Conservation (phyloP, 2,797 vertebrate species). For the Sebastolobus altivelis region DNA sequence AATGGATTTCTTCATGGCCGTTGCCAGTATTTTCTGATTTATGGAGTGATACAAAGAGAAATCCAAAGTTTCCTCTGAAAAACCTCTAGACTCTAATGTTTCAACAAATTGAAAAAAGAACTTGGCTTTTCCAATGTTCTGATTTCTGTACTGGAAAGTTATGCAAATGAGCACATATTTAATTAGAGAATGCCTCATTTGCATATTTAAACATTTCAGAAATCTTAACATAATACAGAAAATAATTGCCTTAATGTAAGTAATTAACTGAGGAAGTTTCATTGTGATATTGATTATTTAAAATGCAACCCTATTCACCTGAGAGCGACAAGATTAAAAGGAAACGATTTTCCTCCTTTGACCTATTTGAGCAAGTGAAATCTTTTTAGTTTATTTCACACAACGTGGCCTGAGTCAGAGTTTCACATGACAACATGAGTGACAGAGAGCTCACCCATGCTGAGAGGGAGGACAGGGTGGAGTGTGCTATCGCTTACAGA, state of each 20-base stretch:
- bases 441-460: conserved; percentile 19
- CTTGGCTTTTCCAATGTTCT: no score
- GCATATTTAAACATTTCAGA: no score
- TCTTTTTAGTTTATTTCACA: neutral
- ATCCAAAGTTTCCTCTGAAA: neutral
- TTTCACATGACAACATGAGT: neutral
- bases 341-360: neutral
- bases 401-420: neutral
- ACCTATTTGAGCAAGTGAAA: neutral
- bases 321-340: neutral
- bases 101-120: neutral
- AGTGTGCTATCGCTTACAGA: conserved; percentile 14
- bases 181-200: no score
- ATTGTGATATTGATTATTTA: no score
- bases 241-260: no score
- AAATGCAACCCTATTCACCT: no score
- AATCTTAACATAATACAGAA: no score
- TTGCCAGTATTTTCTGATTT: neutral
- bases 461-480: neutral
- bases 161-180: no score
- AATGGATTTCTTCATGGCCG: neutral
- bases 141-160: no score
- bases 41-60: neutral
- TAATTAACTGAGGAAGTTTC: no score
- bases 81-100: neutral